Evolutionary conservation across 2,113 vertebrate genomes (phyloP), one percentile per base, ranked within the genome.

Genomic region (Bos javanicus): DNA sequence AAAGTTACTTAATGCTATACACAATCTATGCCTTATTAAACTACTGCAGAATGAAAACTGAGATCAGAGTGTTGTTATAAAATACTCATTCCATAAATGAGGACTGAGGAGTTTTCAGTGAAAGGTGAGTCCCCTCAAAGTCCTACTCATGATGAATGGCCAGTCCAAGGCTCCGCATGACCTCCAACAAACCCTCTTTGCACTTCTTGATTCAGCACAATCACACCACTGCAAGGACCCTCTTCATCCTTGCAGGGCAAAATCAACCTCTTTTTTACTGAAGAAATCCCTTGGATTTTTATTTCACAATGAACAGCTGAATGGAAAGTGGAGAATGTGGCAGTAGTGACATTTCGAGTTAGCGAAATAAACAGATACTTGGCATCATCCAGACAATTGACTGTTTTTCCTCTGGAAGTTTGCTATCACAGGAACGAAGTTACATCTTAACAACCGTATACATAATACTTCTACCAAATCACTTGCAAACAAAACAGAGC

Each of bases 211-310:
- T 25, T 5, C 50, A 14, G 2, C 26, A 5, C 1, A 1, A 26
- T 2, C 3, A 23, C 2, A 36, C 36, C 48, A 57, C 36, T 4
- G 7, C 11, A 3, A 26, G 54, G 7, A 6, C 4, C 2, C 7
- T 14, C 39, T 36, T 52, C 28, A 25, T 11, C 25, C 46, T 30
- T 4, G 59, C 11, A 17, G 39, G 74, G 1, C 43, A 48, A 48
- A 59, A 30, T 14, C 64, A 54, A 52, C 46, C 56, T 54, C 83
- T 48, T 1, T 16, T 28, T 92, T 43, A 39, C 76, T 48, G 14
- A 59, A 67, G 59, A 62, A 57, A 57, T 33, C 16, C 43, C 56
- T 39, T 19, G 50, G 81, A 33, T 23, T 46, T 94, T 52, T 39
- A 19, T 57, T 59, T 96, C 16, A 59, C 88, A 59, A n/a, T 52